A percentile compares a stretch with the other conserved stretches of the same genome.
phyloP scores from a whole-genome alignment of 2,797 vertebrate species.

The Lacerta viridis region DNA sequence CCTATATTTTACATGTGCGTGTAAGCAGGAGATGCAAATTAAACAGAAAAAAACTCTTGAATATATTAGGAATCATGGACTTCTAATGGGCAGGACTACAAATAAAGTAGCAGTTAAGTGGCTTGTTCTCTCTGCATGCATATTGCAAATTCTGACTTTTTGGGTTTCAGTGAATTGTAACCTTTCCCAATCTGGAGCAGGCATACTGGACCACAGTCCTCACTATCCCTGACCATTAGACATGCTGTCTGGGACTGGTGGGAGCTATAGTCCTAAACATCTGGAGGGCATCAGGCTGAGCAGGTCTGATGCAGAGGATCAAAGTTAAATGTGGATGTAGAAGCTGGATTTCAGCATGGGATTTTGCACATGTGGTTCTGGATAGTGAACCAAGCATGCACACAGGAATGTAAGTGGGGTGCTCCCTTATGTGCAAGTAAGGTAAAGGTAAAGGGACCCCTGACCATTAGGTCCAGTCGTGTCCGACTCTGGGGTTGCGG shows the following conservation, averaged over 20 bases:
- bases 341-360: not conserved
- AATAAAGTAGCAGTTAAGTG: not conserved
- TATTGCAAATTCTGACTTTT: not conserved
- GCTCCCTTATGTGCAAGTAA: too few species aligned
- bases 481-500: too few species aligned
- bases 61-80: not conserved
- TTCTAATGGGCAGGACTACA: not conserved
- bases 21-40: slow-evolving; percentile 12
- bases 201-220: too few species aligned
- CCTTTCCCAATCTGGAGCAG: too few species aligned
- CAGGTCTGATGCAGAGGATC: not conserved
- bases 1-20: not conserved
- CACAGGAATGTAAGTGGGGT: too few species aligned
- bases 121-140: not conserved
- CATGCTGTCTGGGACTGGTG: too few species aligned
- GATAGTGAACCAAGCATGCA: not conserved
- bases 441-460: too few species aligned
- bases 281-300: too few species aligned
- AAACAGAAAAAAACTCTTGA: not conserved
- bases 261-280: too few species aligned
- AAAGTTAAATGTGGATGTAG: slow-evolving; percentile 5
- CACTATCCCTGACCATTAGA: too few species aligned
- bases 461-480: too few species aligned
- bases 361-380: accelerated
- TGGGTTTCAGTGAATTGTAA: not conserved